Evolutionary conservation across 2,113 vertebrate genomes (phyloP).

Genomic region (Perognathus longimembris): DNA sequence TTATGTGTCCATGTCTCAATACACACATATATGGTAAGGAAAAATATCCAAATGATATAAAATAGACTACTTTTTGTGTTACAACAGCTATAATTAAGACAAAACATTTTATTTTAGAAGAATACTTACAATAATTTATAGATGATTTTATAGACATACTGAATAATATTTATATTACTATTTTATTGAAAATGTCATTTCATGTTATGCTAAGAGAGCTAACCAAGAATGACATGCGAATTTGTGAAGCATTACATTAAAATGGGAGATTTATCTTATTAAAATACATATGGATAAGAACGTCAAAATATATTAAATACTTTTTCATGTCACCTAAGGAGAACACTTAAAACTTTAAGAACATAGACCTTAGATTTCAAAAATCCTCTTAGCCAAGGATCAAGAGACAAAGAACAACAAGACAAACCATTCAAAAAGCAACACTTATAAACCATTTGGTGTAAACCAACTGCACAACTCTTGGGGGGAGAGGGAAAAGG

Average conservation of each 20-base stretch:
- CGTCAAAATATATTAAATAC: background rate
- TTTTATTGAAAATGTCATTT: background rate
- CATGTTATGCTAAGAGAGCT: background rate
- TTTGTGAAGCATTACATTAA: too few species aligned
- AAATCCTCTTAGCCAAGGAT: background rate
- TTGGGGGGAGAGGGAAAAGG: too few species aligned
- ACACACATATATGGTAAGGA: background rate
- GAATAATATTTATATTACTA: background rate
- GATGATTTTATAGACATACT: background rate
- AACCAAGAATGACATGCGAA: background rate
- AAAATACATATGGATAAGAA: background rate
- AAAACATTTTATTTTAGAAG: conserved; percentile 42
- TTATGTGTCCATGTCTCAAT: background rate
- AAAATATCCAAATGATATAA: background rate
- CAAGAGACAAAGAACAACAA: too few species aligned
- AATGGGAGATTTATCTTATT: background rate
- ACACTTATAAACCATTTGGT: too few species aligned
- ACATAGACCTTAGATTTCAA: background rate
- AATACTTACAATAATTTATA: background rate
- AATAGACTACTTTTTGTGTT: background rate
- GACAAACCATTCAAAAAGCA: too few species aligned
- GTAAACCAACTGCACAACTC: too few species aligned
- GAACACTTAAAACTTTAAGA: background rate
- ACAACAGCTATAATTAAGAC: background rate
- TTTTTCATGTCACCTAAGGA: background rate